phyloP scores from a whole-genome alignment of 2,113 vertebrate genomes.

The Epinephelus fuscoguttatus region DNA sequence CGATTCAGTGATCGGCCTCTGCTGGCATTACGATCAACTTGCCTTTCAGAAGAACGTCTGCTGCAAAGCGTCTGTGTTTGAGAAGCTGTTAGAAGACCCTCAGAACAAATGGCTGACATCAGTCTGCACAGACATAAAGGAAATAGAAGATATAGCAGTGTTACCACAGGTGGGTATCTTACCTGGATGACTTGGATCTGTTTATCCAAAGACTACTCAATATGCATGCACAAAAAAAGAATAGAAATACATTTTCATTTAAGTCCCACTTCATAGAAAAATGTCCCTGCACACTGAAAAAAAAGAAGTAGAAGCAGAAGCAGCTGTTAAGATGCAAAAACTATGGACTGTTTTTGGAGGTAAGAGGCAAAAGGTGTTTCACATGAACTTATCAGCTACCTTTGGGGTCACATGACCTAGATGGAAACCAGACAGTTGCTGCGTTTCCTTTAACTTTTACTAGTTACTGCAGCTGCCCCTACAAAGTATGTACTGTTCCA shows the following conservation, averaged over 20 bases:
- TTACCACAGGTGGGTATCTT: constrained; percentile 70
- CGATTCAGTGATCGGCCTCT: constrained; percentile 80
- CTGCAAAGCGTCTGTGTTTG: constrained; percentile 70
- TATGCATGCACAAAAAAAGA: background rate
- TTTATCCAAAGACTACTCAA: background rate
- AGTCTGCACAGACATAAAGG: constrained; percentile 66
- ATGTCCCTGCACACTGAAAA: background rate
- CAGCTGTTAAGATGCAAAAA: background rate
- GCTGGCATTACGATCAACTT: constrained; percentile 79
- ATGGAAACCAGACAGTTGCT: too few species aligned
- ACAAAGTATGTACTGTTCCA: too few species aligned
- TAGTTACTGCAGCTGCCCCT: too few species aligned
- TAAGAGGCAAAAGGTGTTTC: too few species aligned
- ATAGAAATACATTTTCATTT: background rate
- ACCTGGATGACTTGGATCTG: background rate
- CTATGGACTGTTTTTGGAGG: too few species aligned
- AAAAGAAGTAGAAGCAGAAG: too few species aligned
- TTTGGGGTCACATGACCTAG: too few species aligned
- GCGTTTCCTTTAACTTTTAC: too few species aligned
- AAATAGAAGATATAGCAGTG: constrained; percentile 39
- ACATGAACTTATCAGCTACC: too few species aligned
- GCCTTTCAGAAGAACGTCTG: constrained; percentile 83
- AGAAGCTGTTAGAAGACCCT: constrained; percentile 71
- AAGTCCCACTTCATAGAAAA: background rate
- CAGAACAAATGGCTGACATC: constrained; percentile 82